Evolutionary conservation across 2,888 invertebrate species (phyloP), one percentile per base, ranked within the genome.

Genomic region (Agrenia bidenticulata): DNA sequence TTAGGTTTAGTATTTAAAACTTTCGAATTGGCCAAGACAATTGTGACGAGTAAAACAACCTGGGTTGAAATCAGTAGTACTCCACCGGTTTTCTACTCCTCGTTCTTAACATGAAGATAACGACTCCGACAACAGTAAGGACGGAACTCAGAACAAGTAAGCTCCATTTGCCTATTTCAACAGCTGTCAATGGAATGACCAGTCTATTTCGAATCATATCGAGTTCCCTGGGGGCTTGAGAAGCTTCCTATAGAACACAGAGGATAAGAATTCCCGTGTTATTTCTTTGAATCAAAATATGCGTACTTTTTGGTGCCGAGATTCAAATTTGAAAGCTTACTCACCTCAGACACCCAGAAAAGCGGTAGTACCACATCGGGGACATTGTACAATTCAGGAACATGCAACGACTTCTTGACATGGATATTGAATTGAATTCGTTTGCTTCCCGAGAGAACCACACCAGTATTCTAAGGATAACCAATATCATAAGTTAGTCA

Each of bases 311-410:
- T 17, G 19, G 7, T 49, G n/a, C n/a, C 23, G 15, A 23, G 7
- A 11, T n/a, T n/a, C n/a, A n/a, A n/a, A n/a, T n/a, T n/a, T n/a
- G n/a, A n/a, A n/a, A n/a, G n/a, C n/a, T n/a, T n/a, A 11, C 37
- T 42, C 67, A 71, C 72, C 61, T 72, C 69, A 21, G 69, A 67
- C 13, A 66, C 50, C 72, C 72, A 72, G 2, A 72, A 50, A 2
- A 72, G 17, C 21, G 72, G 72, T n/a, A 72, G 27, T 1, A 64
- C 24, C n/a, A 69, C 24, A 23, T 67, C 61, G 24, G 64, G 57
- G 26, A 72, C 66, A 17, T 60, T 39, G 9, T 45, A 45, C 19
- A 69, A 61, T 19, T 41, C 64, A 1, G 39, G 39, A 37, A 68
- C 51, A 19, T 57, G 26, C n/a, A 56, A 41, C 2, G 68, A 63